Evolutionary conservation across 2,888 invertebrate species (phyloP).

Genomic region (Archips xylosteana): DNA sequence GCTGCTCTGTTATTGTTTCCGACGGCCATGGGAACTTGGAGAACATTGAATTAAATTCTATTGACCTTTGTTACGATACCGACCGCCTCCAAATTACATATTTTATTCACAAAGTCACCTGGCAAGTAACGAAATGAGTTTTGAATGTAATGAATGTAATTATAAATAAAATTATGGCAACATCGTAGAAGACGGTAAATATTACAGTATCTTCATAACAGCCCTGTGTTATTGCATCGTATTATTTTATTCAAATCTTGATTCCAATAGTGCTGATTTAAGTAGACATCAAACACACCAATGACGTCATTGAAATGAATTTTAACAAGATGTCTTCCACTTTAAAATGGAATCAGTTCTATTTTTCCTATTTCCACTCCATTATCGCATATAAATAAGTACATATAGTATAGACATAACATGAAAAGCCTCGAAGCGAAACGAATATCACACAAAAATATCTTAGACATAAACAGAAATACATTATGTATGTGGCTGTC

Average conservation of each 20-base stretch:
- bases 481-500: slow-evolving; percentile 42
- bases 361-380: slow-evolving; percentile 50
- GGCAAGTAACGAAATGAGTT: slow-evolving; percentile 25
- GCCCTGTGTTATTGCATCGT: slow-evolving; percentile 35
- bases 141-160: background rate
- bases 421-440: slow-evolving; percentile 46
- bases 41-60: slow-evolving; percentile 62
- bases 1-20: slow-evolving; percentile 78
- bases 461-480: slow-evolving; percentile 34
- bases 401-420: slow-evolving; percentile 35
- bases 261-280: slow-evolving; percentile 68
- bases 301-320: slow-evolving; percentile 58
- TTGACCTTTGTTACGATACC: slow-evolving; percentile 67
- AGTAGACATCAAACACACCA: slow-evolving; percentile 58
- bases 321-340: slow-evolving; percentile 62
- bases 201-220: background rate
- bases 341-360: slow-evolving; percentile 70
- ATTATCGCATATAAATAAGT: slow-evolving; percentile 48
- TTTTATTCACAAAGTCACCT: slow-evolving; percentile 62
- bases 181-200: background rate
- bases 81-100: slow-evolving; percentile 52
- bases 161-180: background rate
- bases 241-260: slow-evolving; percentile 61
- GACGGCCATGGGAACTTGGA: slow-evolving; percentile 72
- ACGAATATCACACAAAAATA: slow-evolving; percentile 48